Evolutionary conservation across 2,797 vertebrate genomes (phyloP), one percentile per base, ranked within the genome.

Genomic region (Neosilurus hyrtlii): DNA sequence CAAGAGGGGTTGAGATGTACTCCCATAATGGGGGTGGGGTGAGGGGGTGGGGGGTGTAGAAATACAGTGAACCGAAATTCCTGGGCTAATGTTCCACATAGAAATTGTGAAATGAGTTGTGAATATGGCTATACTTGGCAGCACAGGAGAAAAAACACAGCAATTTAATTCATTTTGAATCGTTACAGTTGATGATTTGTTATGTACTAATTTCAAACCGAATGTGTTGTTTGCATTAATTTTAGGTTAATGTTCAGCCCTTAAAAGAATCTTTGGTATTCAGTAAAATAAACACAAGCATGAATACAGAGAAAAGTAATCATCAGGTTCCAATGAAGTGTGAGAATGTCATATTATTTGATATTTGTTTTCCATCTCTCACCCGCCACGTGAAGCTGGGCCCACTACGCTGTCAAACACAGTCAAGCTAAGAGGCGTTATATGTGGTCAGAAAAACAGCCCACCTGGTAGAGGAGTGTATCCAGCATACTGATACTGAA

Each of bases 401-500:
- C 54, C 18, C 30, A 75, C 54, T 57, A 56, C 4, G 5, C 9
- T 57, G 54, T 75, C 5, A 0, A 35, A 16, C 15, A 57, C 18
- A 75, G 26, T 18, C 12, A 43, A 77, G 37, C n/a, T 30, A 30
- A 62, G n/a, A 72, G 6, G n/a, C 24, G 37, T 20, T 35, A 56
- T 43, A 30, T 26, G 49, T 72, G 70, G 14, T 74, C 24, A 56
- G 56, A 37, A 68, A 84, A 73, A 26, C 51, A 57, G 22, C 89
- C 59, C 92, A 99, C 98, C 97, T 99, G 98, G 89, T 99, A 99
- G 0, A 99, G 95, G 71, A 99, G 93, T 0, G 98, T 99, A 74
- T 99, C 97, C 91, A 99, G 88, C 97, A 99, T 99, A 88, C 97
- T 99, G 93, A 99, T 98, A 80, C 98, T 99, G 91, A 99, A 99